These are phyloP conservation scores for Ciona savignyi DNA, from an alignment of 23 tunicate species.

Conservation along the genomic window DNA sequence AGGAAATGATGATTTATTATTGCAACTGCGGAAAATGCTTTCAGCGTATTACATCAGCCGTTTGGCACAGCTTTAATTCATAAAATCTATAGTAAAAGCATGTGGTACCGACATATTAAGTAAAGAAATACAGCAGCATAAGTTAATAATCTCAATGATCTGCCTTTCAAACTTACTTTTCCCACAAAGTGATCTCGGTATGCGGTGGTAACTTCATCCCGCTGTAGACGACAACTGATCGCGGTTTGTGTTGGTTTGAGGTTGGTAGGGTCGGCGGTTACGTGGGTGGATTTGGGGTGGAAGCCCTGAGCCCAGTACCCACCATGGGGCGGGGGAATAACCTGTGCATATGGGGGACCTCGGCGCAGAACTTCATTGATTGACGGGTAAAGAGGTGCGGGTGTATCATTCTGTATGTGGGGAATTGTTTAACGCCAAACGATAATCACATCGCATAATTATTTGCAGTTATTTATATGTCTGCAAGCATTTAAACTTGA, in stretches of 20 bases:
- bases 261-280: slow-evolving; percentile 16
- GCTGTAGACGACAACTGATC: slow-evolving; percentile 22
- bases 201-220: slow-evolving; percentile 79
- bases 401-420: slow-evolving; percentile 6
- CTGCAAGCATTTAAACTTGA: too few relatives aligned
- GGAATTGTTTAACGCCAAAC: too few relatives aligned
- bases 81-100: too few relatives aligned
- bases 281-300: slow-evolving; percentile 58
- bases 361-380: slow-evolving; percentile 77
- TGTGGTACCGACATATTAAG: too few relatives aligned
- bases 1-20: too few relatives aligned
- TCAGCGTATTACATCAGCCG: too few relatives aligned
- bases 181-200: slow-evolving; percentile 90
- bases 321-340: slow-evolving; percentile 88
- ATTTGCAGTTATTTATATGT: background rate
- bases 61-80: too few relatives aligned
- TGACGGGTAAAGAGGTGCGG: slow-evolving; percentile 70
- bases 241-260: slow-evolving; percentile 11
- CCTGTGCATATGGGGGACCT: slow-evolving; percentile 96
- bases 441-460: background rate
- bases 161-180: slow-evolving; percentile 46
- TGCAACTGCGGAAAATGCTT: too few relatives aligned
- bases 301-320: slow-evolving; percentile 99
- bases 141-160: too few relatives aligned
- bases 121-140: too few relatives aligned